phyloP scores from a whole-genome alignment of 2,888 invertebrate genomes.

The Epirrhoe tristata region DNA sequence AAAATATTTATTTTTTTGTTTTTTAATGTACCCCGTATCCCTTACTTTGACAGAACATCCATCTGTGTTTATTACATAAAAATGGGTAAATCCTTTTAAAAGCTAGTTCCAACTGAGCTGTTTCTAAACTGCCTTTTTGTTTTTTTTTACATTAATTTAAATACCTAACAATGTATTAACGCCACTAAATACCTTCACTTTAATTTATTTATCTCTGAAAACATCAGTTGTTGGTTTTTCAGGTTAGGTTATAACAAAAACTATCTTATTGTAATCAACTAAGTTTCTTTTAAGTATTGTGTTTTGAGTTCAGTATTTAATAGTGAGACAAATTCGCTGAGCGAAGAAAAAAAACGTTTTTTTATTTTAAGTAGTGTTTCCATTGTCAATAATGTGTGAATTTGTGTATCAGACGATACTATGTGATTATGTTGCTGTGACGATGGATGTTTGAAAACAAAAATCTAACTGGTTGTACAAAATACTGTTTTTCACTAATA shows the following conservation, averaged over 20 bases:
- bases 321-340: conserved; percentile 75
- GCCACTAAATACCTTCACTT: not conserved
- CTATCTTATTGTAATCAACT: conserved; percentile 45
- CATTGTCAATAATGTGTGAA: conserved; percentile 55
- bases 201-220: conserved; percentile 2
- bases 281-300: conserved; percentile 52
- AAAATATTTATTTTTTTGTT: too few species aligned
- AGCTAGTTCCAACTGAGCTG: not conserved
- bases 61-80: too few species aligned
- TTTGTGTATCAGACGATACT: conserved; percentile 70
- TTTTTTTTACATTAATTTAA: not conserved
- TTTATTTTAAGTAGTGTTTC: conserved; percentile 60
- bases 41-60: too few species aligned
- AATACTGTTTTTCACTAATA: conserved; percentile 32
- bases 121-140: not conserved
- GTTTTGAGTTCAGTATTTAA: conserved; percentile 64
- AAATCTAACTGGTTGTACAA: conserved; percentile 43
- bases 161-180: conserved; percentile 3
- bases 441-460: conserved; percentile 51
- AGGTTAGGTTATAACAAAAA: conserved; percentile 30
- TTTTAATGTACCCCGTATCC: too few species aligned
- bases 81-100: too few species aligned
- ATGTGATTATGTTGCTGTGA: conserved; percentile 83
- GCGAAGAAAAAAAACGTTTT: conserved; percentile 63
- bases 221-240: conserved; percentile 13